Evolutionary conservation across 2,113 vertebrate species (phyloP).

Genomic region (Sorex araneus): DNA sequence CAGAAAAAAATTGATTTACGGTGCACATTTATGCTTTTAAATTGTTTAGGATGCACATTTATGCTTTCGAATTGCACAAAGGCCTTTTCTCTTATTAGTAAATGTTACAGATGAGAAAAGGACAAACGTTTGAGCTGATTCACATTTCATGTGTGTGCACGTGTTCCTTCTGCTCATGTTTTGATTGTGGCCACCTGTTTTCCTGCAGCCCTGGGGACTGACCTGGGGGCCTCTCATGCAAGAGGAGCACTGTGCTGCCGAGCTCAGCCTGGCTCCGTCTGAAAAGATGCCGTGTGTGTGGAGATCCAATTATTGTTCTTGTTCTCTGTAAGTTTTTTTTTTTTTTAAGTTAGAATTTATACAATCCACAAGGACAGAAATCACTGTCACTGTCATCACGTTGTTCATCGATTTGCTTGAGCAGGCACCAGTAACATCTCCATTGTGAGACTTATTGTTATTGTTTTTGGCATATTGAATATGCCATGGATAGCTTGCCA

Average conservation of each 20-base stretch:
- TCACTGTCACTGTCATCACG: no score
- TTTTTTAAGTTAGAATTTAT: no score
- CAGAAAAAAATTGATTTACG: slow-evolving; percentile 51
- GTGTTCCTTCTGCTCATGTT: no score
- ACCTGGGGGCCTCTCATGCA: no score
- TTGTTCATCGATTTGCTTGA: no score
- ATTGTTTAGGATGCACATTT: neutral
- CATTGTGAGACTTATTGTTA: no score
- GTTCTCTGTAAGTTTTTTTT: neutral
- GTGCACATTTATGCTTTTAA: slow-evolving; percentile 1
- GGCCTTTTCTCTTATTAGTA: slow-evolving; percentile 19
- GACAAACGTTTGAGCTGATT: slow-evolving; percentile 1
- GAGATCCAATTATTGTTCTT: neutral
- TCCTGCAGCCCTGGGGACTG: no score
- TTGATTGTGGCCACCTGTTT: no score
- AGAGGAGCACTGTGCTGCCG: no score
- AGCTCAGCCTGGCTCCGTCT: neutral
- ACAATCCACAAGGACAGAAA: neutral
- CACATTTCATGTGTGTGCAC: neutral
- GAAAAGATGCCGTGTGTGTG: neutral
- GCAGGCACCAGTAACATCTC: no score
- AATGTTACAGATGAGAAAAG: slow-evolving; percentile 13
- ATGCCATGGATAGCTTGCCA: no score
- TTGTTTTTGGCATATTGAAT: no score
- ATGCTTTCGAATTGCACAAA: neutral